phyloP scores from a whole-genome alignment of 2,113 vertebrate genomes.

The Platycercus adscitus region DNA sequence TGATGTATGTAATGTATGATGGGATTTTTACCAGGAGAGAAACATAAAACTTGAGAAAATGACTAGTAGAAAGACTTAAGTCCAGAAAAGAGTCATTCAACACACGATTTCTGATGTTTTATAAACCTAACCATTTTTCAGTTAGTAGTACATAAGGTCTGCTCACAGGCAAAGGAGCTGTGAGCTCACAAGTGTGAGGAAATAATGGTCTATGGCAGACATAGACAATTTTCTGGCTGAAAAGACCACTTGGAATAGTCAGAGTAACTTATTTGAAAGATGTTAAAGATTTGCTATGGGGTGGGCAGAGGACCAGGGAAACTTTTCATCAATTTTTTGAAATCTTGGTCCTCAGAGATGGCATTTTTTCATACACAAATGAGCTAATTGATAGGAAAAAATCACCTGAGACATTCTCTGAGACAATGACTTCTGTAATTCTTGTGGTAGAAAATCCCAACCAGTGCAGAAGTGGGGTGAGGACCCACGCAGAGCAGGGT shows the following conservation, averaged over 20 bases:
- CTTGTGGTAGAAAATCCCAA: neutral
- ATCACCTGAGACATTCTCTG: neutral
- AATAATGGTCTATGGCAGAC: neutral
- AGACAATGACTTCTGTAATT: neutral
- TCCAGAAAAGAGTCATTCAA: neutral
- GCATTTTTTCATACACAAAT: neutral
- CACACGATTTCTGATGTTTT: neutral
- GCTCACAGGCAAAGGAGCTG: neutral
- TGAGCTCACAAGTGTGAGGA: neutral
- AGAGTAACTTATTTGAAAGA: neutral
- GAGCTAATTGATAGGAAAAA: neutral
- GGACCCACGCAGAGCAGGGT: neutral
- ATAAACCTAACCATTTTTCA: neutral
- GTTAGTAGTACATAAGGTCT: neutral
- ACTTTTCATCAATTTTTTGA: neutral
- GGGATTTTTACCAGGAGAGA: neutral
- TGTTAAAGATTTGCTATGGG: neutral
- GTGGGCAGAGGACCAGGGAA: neutral
- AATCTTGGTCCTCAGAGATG: neutral
- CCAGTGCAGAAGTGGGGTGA: rapidly evolving
- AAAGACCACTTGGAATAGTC: neutral
- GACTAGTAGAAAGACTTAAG: neutral
- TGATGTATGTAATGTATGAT: neutral
- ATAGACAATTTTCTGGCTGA: neutral
- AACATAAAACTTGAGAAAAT: neutral